These are phyloP conservation scores for Amphipyra tragopoginis DNA, from an alignment of 2,888 invertebrate species.

Conservation along the genomic window DNA sequence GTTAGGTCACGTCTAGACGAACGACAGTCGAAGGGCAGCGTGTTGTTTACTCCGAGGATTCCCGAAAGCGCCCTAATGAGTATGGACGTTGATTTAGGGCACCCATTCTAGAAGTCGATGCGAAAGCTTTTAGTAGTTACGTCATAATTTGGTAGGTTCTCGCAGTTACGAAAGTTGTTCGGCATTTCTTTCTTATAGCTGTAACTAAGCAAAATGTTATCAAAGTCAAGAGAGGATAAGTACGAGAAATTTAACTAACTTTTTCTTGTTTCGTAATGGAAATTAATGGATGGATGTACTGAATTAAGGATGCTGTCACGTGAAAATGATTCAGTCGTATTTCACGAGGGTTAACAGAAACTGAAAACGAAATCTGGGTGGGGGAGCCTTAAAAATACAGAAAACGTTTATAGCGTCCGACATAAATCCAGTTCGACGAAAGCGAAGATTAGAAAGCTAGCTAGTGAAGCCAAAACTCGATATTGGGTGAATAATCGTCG, in stretches of 20 bases:
- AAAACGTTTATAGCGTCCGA: constrained; percentile 58
- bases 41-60: constrained; percentile 68
- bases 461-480: constrained; percentile 89
- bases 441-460: constrained; percentile 86
- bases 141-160: constrained; percentile 69
- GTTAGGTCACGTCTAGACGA: constrained; percentile 71
- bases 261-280: constrained; percentile 52
- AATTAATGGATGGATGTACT: constrained; percentile 46
- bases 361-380: constrained; percentile 36
- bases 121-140: constrained; percentile 74
- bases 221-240: constrained; percentile 45
- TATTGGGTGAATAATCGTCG: constrained; percentile 90
- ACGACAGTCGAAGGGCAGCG: constrained; percentile 69
- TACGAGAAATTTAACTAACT: constrained; percentile 45
- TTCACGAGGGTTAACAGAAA: constrained; percentile 22
- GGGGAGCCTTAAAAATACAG: constrained; percentile 54
- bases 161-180: constrained; percentile 56
- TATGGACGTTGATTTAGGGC: constrained; percentile 73
- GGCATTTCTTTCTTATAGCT: constrained; percentile 40
- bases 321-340: constrained; percentile 44
- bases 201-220: constrained; percentile 49
- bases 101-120: constrained; percentile 55
- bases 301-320: constrained; percentile 46
- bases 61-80: constrained; percentile 69
- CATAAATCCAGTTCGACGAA: constrained; percentile 84